Base-by-base conservation (phyloP, 2,888 invertebrate species). In the Aquatica leii region DNA sequence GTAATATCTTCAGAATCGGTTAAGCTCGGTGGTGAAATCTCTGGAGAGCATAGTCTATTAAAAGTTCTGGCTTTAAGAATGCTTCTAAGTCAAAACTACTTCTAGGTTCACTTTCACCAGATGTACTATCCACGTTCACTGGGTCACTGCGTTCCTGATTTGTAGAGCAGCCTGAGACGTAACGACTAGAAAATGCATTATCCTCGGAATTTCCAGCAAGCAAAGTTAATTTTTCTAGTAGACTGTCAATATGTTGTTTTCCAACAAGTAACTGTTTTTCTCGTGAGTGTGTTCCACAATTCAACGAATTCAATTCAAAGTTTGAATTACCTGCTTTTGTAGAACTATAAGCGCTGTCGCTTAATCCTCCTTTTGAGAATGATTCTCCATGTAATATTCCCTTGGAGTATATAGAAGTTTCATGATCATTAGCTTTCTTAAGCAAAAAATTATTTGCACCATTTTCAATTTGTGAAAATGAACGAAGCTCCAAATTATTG, bases 131-230 rank as follows among this genome's bases (percentile, higher is more conserved):
- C n/a, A 69, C 64, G 11, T 5, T 12, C 21, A 12, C 9, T 11
- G 58, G 49, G 5, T 60, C 37, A 3, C 67, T 60, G 20, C 58
- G 65, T 11, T 71, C 69, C 43, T 76, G 72, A 48, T 68, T 72
- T 20, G 70, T 66, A 0, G 80, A 81, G 74, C 81, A 81, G 34
- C 80, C 80, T 0, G 81, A 81, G 15, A 81, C 77, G 58, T 81
- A 77, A 17, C 80, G 69, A 60, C 66, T 74, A 21, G 74, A 66
- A 62, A 74, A 76, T 18, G 51, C 46, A 48, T 73, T 76, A 1
- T 71, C 70, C 9, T 73, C 62, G 12, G 69, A 69, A 48, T 58
- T 63, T 15, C 69, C 66, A 9, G 72, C 62, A 17, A 74, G 56
- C 34, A 75, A 63, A 40, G 75, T 77, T 37, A 82, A 69, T 62